Base-by-base conservation (phyloP, 2,888 invertebrate genomes). In the Icerya purchasi region DNA sequence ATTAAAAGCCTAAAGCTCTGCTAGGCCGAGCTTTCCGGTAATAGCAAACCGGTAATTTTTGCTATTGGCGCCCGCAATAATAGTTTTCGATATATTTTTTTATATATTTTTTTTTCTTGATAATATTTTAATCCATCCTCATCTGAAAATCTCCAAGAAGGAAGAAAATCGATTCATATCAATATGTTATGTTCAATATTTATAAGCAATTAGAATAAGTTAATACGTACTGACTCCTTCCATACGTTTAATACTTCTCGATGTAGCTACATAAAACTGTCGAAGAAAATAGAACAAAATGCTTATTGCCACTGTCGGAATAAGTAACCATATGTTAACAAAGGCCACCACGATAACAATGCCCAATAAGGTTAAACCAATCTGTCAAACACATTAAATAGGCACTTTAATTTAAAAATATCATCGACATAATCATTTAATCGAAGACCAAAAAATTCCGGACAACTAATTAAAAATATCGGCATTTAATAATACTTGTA, bases 361-460 rank as follows among this genome's bases (percentile, higher is more conserved):
- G 61, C 89, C 90, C 68, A 83, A 76, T 74, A 88, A 78, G 56
- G 85, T 78, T 0, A 89, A 75, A n/a, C 86, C 86, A 62, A 92
- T 84, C 76, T 89, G 82, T 8, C 78, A 69, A 66, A 72, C 79
- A 65, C 74, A 75, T 65, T 75, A 75, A 63, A 77, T 72, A 60
- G 74, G 73, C 10, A 70, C 74, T 75, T 53, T n/a, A 2, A 8
- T 23, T 5, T n/a, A 22, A 22, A 3, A 8, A 23, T 23, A 1
- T 5, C 3, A 51, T n/a, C 8, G 14, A 21, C 14, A 3, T 18
- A 2, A 2, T 22, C 3, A 18, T 25, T 1, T 3, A 24, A n/a
- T 3, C 19, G 10, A 8, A 18, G 3, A 3, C 20, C 21, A 53
- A 18, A 22, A 24, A 36, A 25, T 22, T 22, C 8, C 10, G 10